Evolutionary conservation across 2,797 vertebrate genomes (phyloP).

Genomic region (Alca torda): DNA sequence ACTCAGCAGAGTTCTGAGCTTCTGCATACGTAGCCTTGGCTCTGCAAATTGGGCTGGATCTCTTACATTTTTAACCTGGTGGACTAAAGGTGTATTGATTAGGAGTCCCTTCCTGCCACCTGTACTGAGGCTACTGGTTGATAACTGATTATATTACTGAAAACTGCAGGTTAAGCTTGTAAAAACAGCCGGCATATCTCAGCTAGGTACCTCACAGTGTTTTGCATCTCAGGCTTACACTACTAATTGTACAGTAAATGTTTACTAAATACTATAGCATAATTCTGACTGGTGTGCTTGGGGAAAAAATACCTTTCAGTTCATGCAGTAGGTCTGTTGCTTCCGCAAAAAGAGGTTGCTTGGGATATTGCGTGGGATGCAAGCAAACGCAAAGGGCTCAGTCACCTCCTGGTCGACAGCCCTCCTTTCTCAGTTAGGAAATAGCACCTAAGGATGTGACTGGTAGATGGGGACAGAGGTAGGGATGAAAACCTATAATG

Average conservation of each 20-base stretch:
- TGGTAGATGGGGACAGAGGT: background rate
- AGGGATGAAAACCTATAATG: background rate
- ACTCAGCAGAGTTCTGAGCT: background rate
- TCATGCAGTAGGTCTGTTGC: background rate
- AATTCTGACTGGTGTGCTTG: background rate
- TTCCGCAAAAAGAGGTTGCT: background rate
- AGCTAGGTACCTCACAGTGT: background rate
- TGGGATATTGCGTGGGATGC: background rate
- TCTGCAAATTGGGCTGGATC: background rate
- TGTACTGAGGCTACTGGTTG: background rate
- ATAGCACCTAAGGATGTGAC: no score
- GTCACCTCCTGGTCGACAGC: background rate
- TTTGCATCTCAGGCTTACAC: background rate
- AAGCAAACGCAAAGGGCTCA: background rate
- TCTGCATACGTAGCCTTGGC: background rate
- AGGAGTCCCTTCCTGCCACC: background rate
- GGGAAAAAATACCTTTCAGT: background rate
- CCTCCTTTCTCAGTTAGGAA: background rate
- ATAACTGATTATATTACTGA: background rate
- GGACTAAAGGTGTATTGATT: background rate
- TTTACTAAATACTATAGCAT: background rate
- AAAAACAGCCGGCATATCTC: background rate
- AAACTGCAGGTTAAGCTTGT: background rate
- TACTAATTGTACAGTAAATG: background rate
- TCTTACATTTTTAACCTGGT: background rate